A percentile compares a stretch with the other conserved stretches of the same genome.
Evolutionary conservation across 2,797 vertebrate species (phyloP).

Genomic region (Hapalemur alaotrensis): DNA sequence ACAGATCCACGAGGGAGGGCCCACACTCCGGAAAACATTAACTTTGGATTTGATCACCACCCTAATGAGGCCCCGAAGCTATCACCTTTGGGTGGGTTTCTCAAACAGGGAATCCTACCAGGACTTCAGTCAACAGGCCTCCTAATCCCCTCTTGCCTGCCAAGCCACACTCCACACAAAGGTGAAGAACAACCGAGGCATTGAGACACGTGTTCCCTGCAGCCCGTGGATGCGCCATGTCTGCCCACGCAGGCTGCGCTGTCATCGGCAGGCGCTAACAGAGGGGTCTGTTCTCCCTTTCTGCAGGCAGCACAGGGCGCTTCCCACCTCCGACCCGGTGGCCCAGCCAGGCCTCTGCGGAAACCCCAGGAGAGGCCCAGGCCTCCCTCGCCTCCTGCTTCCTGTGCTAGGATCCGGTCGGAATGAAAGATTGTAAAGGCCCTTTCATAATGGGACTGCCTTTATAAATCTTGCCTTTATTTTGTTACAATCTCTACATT

Average conservation of each 20-base stretch:
- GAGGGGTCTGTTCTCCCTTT: slow-evolving; percentile 1
- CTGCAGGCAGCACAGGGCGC: not conserved
- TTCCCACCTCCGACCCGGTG: not conserved
- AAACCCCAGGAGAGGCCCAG: not conserved
- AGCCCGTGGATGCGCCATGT: not conserved
- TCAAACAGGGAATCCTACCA: not conserved
- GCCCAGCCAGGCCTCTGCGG: not conserved
- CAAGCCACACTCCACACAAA: not conserved
- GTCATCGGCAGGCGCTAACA: not conserved
- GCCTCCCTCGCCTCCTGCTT: not conserved
- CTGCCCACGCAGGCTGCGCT: not conserved
- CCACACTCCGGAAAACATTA: not conserved
- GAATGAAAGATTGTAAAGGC: not conserved
- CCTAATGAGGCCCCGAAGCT: not conserved
- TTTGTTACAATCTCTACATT: slow-evolving; percentile 5
- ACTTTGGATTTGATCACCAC: not conserved
- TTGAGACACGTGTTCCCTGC: not conserved
- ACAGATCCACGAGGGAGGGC: not conserved
- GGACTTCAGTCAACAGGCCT: not conserved
- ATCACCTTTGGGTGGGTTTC: not conserved
- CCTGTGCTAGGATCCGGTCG: not conserved
- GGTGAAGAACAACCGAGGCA: not conserved
- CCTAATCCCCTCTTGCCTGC: not conserved
- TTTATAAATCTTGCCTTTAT: not conserved
- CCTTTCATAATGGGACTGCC: not conserved